Evolutionary conservation across 2,113 vertebrate genomes (phyloP).

Genomic region (Caretta caretta): DNA sequence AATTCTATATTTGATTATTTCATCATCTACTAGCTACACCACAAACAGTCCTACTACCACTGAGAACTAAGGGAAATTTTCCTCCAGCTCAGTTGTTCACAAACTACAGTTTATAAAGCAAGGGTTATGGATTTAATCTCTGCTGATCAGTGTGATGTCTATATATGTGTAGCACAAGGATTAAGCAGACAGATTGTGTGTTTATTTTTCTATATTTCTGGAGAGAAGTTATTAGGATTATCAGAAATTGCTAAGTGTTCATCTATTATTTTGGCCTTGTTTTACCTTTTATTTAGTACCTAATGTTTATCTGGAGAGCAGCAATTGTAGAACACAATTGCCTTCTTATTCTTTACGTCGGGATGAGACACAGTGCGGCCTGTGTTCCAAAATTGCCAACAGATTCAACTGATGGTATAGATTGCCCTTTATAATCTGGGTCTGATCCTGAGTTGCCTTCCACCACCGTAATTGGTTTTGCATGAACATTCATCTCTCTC

Average conservation of each 20-base stretch:
- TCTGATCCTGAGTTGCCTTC: neutral
- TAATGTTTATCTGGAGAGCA: neutral
- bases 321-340: neutral
- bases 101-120: neutral
- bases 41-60: neutral
- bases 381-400: neutral
- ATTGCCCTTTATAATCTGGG: neutral
- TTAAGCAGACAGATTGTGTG: neutral
- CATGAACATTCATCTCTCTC: neutral
- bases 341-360: neutral
- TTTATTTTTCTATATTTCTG: neutral
- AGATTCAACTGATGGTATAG: neutral
- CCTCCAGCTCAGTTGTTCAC: neutral
- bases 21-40: neutral
- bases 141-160: neutral
- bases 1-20: neutral
- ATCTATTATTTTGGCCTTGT: neutral
- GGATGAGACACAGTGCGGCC: accelerated
- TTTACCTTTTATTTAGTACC: neutral
- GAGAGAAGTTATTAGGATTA: neutral
- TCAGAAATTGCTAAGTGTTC: neutral
- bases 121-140: neutral
- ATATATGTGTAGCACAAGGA: neutral
- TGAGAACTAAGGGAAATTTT: neutral
- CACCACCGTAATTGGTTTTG: neutral